These are phyloP conservation scores for Australoheros scitulus DNA, from an alignment of 2,113 vertebrate genomes.

Conservation along the genomic window DNA sequence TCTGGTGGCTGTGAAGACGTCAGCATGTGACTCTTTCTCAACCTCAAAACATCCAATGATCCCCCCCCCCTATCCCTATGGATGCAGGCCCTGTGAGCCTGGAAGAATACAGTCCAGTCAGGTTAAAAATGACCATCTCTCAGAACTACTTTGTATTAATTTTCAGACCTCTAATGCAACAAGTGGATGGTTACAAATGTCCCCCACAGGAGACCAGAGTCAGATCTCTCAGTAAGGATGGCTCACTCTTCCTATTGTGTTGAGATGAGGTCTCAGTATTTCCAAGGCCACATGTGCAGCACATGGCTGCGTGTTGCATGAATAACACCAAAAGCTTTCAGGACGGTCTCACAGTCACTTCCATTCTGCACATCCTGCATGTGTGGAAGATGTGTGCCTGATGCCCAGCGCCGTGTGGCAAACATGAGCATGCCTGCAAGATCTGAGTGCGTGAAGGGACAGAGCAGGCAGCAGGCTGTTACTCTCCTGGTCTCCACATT, in stretches of 20 bases:
- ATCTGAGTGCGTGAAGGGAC: neutral
- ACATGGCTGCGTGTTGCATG: too few species aligned
- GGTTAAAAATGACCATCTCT: neutral
- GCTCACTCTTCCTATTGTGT: neutral
- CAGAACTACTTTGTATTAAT: neutral
- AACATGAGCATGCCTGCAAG: constrained; percentile 5
- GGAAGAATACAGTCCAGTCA: too few species aligned
- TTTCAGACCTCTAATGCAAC: neutral
- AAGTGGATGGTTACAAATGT: too few species aligned
- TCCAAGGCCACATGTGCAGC: neutral
- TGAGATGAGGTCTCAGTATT: neutral
- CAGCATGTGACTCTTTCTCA: neutral
- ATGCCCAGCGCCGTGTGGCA: neutral
- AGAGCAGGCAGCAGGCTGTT: too few species aligned
- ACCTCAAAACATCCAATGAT: too few species aligned
- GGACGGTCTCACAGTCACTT: neutral
- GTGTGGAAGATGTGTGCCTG: neutral
- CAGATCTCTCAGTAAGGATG: too few species aligned
- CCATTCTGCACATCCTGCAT: neutral
- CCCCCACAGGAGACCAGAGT: neutral
- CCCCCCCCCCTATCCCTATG: too few species aligned
- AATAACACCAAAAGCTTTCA: neutral
- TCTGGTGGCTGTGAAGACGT: too few species aligned
- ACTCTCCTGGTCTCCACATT: too few species aligned
- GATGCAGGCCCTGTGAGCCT: too few species aligned